These are phyloP conservation scores for Heliconius ismenius DNA, from an alignment of 2,888 invertebrate genomes.

Conservation along the genomic window DNA sequence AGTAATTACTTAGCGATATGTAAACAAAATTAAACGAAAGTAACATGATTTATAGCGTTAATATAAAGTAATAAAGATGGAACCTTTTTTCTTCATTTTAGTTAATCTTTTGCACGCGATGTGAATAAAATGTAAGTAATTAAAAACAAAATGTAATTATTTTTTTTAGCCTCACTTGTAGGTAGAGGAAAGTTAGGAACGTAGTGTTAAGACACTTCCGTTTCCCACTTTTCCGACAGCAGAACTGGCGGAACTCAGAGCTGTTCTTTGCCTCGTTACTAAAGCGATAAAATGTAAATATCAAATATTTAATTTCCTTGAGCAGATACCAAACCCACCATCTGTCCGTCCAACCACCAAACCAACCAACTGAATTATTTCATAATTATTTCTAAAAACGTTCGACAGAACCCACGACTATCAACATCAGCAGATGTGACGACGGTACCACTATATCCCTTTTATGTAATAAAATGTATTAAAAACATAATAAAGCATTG, in stretches of 20 bases:
- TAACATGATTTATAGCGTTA: conserved; percentile 26
- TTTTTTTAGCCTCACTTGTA: neutral
- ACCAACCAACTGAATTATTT: too few relatives aligned
- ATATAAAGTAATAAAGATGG: conserved; percentile 38
- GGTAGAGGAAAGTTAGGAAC: too few relatives aligned
- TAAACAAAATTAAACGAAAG: conserved; percentile 49
- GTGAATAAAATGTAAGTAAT: neutral
- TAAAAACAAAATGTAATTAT: neutral
- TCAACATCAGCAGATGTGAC: neutral
- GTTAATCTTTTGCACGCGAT: conserved; percentile 11
- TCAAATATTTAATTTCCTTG: too few relatives aligned
- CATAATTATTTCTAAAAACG: too few relatives aligned
- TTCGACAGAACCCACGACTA: neutral
- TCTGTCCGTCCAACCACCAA: too few relatives aligned
- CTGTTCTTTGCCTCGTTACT: too few relatives aligned
- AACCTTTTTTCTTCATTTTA: neutral
- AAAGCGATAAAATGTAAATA: too few relatives aligned
- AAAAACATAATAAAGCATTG: neutral
- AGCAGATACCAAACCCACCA: too few relatives aligned
- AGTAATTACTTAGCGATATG: conserved; percentile 57
- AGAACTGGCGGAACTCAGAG: too few relatives aligned
- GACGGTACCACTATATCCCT: neutral
- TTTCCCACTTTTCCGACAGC: too few relatives aligned
- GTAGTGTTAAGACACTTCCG: too few relatives aligned
- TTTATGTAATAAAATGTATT: neutral